Base-by-base conservation (phyloP, 2,797 vertebrate species). In the Pampus argenteus region DNA sequence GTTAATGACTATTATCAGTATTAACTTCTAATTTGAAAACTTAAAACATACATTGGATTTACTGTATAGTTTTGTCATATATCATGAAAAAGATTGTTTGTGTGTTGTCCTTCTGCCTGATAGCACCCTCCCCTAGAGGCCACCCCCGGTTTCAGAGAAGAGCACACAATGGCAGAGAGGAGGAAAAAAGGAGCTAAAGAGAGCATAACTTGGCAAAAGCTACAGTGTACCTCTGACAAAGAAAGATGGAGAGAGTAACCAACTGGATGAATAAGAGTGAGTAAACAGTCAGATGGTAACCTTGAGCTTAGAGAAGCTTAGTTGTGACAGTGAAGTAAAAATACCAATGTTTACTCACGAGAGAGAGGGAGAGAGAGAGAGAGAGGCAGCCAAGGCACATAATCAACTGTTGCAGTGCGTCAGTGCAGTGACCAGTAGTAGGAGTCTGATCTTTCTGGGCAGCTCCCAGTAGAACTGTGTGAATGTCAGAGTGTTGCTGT, bases 401-500 rank as follows among this genome's bases (percentile, higher is more conserved):
- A 52, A 83, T 18, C 75, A 81, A 71, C 73, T 63, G 68, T 75
- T 83, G 62, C 74, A 54, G 20, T 31, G 9, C 20, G 42, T 56
- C 63, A 68, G 64, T 61, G 65, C 55, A 56, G 28, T 80, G 59
- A 73, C 80, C 68, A 67, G 36, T 22, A 23, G 67, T 47, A 48
- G 42, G 58, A 47, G 42, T 52, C 29, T 67, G 67, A 81, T 78
- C 23, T 76, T 55, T 78, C 34, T 60, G 58, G 55, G 66, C 57
- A 61, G 18, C 29, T 81, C 84, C 67, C 70, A 55, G 58, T 73
- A 67, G 73, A 44, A 40, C 78, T 36, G 48, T 26, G 47, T 81
- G 61, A 81, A 89, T 84, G 82, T 89, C 86, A 80, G 49, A 15
- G 40, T 55, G 9, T 29, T 20, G 57, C 58, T 77, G 45, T 52